Evolutionary conservation across 2,888 invertebrate genomes (phyloP).

Genomic region (Trichopria drosophilae): DNA sequence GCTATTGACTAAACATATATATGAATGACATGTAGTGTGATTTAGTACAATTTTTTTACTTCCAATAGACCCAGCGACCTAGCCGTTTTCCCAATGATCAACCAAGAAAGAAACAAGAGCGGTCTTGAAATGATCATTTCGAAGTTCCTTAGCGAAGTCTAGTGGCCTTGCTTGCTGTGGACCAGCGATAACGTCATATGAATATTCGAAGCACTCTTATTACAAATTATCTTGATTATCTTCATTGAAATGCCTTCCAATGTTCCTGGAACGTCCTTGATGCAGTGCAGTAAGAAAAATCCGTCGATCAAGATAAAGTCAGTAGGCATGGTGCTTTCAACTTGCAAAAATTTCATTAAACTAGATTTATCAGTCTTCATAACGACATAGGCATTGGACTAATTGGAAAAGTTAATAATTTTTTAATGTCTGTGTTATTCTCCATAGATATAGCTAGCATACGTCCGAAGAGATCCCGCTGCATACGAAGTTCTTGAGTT

Average conservation of each 20-base stretch:
- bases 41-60: constrained; percentile 23
- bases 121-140: constrained; percentile 28
- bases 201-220: constrained; percentile 37
- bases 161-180: constrained; percentile 14
- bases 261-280: constrained; percentile 40
- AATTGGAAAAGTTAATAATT: too few species aligned
- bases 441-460: too few species aligned
- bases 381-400: too few species aligned
- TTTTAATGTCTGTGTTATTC: too few species aligned
- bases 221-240: constrained; percentile 41
- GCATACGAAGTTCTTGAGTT: too few species aligned
- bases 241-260: constrained; percentile 43
- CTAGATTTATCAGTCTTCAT: too few species aligned
- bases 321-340: not conserved
- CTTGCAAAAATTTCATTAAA: not conserved
- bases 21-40: constrained; percentile 31
- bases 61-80: constrained; percentile 31
- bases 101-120: constrained; percentile 31
- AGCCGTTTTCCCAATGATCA: constrained; percentile 23
- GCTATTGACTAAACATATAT: constrained; percentile 13
- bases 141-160: constrained; percentile 25
- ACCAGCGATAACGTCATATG: constrained; percentile 12
- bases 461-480: too few species aligned
- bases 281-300: constrained; percentile 32
- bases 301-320: constrained; percentile 40